A percentile compares a stretch with the other conserved stretches of the same genome.
phyloP scores from a whole-genome alignment of 2,888 invertebrate species.

The Chloroclysta siterata region DNA sequence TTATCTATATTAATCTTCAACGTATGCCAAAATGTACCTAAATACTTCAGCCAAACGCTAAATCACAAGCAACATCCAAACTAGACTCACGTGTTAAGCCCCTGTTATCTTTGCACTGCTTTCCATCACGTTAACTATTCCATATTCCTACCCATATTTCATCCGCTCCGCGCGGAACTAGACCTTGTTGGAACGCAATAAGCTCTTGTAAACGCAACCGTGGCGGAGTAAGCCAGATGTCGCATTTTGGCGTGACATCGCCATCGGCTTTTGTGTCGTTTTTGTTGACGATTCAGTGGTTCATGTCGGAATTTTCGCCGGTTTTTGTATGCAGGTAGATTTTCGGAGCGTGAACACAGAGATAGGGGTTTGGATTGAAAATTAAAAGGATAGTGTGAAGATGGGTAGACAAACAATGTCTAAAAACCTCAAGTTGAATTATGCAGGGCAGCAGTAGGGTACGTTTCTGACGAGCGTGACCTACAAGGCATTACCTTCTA shows the following conservation, averaged over 20 bases:
- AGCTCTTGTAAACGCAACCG: slow-evolving; percentile 29
- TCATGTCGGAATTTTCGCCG: slow-evolving; percentile 45
- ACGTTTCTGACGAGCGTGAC: too few species aligned
- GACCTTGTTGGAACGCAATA: slow-evolving; percentile 27
- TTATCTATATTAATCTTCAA: too few species aligned
- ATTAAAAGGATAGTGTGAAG: slow-evolving; percentile 19
- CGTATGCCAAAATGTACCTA: background rate
- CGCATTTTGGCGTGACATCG: slow-evolving; percentile 39
- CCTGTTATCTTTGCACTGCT: slow-evolving; percentile 34
- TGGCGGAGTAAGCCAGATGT: slow-evolving; percentile 25
- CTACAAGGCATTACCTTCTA: too few species aligned
- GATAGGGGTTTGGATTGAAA: slow-evolving; percentile 40
- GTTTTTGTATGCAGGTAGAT: slow-evolving; percentile 46
- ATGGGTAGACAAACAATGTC: background rate
- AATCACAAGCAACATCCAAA: slow-evolving; percentile 8
- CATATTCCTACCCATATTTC: slow-evolving; percentile 23
- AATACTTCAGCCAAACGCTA: background rate
- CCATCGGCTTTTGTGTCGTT: slow-evolving; percentile 45
- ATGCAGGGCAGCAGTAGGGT: too few species aligned
- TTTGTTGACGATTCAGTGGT: slow-evolving; percentile 50
- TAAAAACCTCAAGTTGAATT: too few species aligned
- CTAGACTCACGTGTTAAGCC: slow-evolving; percentile 22
- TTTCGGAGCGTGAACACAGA: slow-evolving; percentile 42
- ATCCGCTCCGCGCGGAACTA: slow-evolving; percentile 20
- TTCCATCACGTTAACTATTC: slow-evolving; percentile 35